These are phyloP conservation scores for Amphiprion ocellaris DNA, from an alignment of 2,113 vertebrate species.

Conservation along the genomic window DNA sequence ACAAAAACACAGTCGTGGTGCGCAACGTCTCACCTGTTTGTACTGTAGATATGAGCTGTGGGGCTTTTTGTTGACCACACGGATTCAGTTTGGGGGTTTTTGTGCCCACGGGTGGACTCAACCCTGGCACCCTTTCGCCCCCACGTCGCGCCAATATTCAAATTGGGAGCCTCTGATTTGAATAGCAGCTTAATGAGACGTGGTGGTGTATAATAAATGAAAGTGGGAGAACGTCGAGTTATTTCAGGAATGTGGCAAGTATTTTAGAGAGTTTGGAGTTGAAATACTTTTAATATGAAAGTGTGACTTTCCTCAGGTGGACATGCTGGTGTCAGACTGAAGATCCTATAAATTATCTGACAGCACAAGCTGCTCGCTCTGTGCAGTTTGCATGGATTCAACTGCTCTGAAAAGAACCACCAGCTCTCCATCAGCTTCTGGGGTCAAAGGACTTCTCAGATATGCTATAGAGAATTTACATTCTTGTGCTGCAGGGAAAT, in stretches of 20 bases:
- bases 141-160: slow-evolving; percentile 76
- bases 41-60: slow-evolving; percentile 30
- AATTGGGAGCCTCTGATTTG: slow-evolving; percentile 63
- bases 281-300: too few relatives aligned
- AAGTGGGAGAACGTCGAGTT: slow-evolving; percentile 1
- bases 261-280: background rate
- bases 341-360: background rate
- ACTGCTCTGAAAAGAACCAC: slow-evolving; percentile 5
- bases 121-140: slow-evolving; percentile 48
- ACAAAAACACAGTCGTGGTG: background rate
- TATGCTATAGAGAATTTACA: slow-evolving; percentile 10
- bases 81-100: slow-evolving; percentile 18
- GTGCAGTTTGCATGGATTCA: slow-evolving; percentile 21
- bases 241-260: slow-evolving; percentile 15
- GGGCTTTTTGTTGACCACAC: slow-evolving; percentile 10
- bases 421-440: background rate
- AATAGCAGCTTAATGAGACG: slow-evolving; percentile 70
- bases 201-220: slow-evolving; percentile 68
- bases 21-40: background rate
- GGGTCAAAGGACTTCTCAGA: slow-evolving; percentile 10
- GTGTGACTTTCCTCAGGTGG: too few relatives aligned
- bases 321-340: background rate
- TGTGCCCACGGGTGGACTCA: slow-evolving; percentile 11
- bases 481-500: background rate
- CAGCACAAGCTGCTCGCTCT: background rate